Percentiles rank a stretch among this genome's conserved stretches.
phyloP scores from a whole-genome alignment of 2,797 vertebrate species.

The Morus bassanus region DNA sequence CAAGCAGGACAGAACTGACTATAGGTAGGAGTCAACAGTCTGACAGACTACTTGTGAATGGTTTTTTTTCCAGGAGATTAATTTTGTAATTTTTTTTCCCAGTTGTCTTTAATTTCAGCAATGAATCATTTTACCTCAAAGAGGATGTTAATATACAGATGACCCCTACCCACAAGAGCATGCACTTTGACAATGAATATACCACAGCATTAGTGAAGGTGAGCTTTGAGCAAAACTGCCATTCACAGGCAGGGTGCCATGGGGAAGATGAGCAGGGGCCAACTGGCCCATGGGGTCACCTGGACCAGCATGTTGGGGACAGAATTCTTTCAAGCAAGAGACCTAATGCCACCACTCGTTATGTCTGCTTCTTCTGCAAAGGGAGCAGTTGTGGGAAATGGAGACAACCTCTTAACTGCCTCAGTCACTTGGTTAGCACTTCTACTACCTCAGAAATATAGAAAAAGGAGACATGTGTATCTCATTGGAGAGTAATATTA shows the following conservation, averaged over 20 bases:
- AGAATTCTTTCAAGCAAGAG: neutral
- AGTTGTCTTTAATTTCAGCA: neutral
- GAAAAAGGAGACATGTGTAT: neutral
- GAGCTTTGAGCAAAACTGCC: neutral
- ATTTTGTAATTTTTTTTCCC: neutral
- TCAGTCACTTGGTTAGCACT: neutral
- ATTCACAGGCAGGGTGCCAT: rapidly evolving
- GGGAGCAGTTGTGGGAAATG: rapidly evolving
- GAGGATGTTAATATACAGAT: neutral
- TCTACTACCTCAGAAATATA: neutral
- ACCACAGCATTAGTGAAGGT: neutral
- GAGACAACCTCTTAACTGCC: neutral
- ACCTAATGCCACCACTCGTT: neutral
- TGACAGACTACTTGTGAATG: neutral
- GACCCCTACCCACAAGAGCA: neutral
- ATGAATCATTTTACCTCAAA: neutral
- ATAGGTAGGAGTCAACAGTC: neutral
- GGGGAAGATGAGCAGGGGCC: neutral
- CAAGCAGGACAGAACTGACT: neutral
- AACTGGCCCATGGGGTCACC: neutral
- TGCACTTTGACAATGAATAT: neutral
- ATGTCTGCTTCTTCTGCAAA: neutral
- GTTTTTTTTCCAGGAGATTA: neutral
- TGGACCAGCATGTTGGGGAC: rapidly evolving
- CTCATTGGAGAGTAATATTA: neutral